These are phyloP conservation scores for Lepidotrigona ventralis DNA, from an alignment of 1,140 invertebrate genomes.

Conservation along the genomic window DNA sequence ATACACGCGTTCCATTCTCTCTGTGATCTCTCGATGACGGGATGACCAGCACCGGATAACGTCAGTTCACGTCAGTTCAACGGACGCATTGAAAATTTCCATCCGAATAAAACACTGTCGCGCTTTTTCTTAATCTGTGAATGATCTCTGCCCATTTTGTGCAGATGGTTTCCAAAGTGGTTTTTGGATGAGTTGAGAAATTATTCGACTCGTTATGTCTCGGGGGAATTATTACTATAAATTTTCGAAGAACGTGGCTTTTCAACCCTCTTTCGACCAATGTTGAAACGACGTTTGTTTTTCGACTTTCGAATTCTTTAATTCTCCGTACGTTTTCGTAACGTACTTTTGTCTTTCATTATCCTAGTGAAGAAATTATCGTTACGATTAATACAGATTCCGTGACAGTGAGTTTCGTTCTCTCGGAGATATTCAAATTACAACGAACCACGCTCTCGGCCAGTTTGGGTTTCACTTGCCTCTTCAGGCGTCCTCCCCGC, in stretches of 20 bases:
- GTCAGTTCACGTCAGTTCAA: too few relatives aligned
- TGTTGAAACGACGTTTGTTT: too few relatives aligned
- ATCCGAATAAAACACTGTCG: not conserved
- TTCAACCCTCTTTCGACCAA: too few relatives aligned
- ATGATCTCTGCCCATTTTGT: too few relatives aligned
- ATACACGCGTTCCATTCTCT: not conserved
- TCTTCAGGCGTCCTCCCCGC: not conserved
- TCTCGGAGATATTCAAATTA: not conserved
- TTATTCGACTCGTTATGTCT: too few relatives aligned
- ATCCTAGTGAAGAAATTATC: not conserved
- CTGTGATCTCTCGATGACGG: constrained; percentile 21
- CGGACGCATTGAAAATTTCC: not conserved
- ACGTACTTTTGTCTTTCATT: not conserved
- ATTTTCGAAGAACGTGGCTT: too few relatives aligned
- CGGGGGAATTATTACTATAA: too few relatives aligned
- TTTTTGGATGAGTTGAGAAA: too few relatives aligned
- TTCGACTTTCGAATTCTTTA: not conserved
- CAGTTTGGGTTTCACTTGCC: not conserved
- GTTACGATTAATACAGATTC: not conserved
- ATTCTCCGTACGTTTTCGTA: not conserved
- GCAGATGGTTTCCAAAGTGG: too few relatives aligned
- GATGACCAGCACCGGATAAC: not conserved
- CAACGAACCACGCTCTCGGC: not conserved
- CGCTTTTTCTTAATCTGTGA: too few relatives aligned
- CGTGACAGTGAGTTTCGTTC: not conserved